Percentiles rank a stretch among this genome's conserved stretches.
phyloP scores from a whole-genome alignment of 1,140 invertebrate species.

The Coboldia fuscipes region DNA sequence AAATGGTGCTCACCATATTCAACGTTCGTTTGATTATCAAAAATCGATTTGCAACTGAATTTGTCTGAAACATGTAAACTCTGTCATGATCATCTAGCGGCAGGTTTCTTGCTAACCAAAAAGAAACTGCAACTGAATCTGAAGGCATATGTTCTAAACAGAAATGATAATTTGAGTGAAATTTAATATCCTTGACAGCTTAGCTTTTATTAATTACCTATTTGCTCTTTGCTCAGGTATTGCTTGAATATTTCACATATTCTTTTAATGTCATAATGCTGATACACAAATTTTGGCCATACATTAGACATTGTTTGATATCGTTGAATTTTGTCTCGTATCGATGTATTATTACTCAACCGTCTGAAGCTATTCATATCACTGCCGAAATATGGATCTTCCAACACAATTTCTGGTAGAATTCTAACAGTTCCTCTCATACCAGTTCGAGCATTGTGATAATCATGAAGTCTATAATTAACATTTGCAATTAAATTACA shows the following conservation, averaged over 20 bases:
- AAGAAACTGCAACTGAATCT: slow-evolving; percentile 44
- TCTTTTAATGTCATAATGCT: slow-evolving; percentile 34
- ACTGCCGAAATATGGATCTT: slow-evolving; percentile 23
- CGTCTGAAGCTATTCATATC: slow-evolving; percentile 22
- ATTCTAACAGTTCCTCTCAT: slow-evolving; percentile 33
- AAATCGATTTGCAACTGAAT: slow-evolving; percentile 39
- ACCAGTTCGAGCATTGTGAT: no score
- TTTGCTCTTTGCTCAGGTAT: slow-evolving; percentile 14
- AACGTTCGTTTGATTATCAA: slow-evolving; percentile 36
- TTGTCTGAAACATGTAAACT: slow-evolving; percentile 29
- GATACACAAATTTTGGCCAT: slow-evolving; percentile 37
- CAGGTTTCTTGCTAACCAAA: slow-evolving; percentile 50
- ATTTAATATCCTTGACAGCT: no score
- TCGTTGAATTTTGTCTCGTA: slow-evolving; percentile 17
- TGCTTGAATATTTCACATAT: slow-evolving; percentile 23
- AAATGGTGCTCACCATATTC: slow-evolving; percentile 24
- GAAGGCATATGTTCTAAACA: slow-evolving; percentile 27
- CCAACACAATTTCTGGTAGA: slow-evolving; percentile 35
- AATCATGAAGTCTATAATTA: no score
- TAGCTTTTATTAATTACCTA: no score
- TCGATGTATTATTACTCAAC: slow-evolving; percentile 18
- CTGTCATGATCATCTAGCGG: slow-evolving; percentile 30
- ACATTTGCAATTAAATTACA: no score
- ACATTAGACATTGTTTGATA: slow-evolving; percentile 22
- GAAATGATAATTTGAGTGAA: background rate